Evolutionary conservation across 2,113 vertebrate species (phyloP), one percentile per base, ranked within the genome.

Genomic region (Poecilia latipinna): DNA sequence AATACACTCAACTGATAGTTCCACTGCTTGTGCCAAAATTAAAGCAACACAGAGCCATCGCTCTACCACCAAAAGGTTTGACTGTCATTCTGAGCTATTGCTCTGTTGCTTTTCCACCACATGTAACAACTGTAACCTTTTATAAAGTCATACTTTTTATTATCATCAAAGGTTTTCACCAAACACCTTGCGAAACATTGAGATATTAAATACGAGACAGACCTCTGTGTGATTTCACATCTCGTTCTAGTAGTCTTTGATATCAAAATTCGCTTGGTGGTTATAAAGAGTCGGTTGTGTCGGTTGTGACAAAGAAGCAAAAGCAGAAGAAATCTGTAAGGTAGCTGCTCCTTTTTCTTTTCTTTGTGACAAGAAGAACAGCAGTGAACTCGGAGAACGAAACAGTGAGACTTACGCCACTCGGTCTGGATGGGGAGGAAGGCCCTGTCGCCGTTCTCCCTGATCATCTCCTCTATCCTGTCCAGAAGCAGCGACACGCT

Each of bases 401-500:
- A 54, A 10, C 0, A 1, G 35, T 15, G n/a, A 33, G 31, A 92
- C 92, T 92, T 91, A 93, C 90, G 69, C 88, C 86, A 94, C 87
- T 95, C 90, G 12, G 90, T 88, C 75, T 93, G 90, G 22, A 95
- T 89, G 44, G 93, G 93, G 42, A 95, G 87, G 80, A 94, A 95
- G 44, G 94, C 93, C 68, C 92, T 90, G 60, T 92, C 88, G 1
- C 91, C 89, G 28, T 95, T 95, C 66, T 94, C 93, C 75, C 93
- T 78, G 81, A 95, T 92, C 93, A 95, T 95, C 83, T 95, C 94
- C 77, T 95, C 94, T 5, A 95, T 93, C 88, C 91, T 93, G 24
- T 88, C 90, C 90, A 95, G 83, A 3, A 95, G 93, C 44, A 90
- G 91, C 0, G 92, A 91, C 69, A 95, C 89, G 17, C 92, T 90